These are phyloP conservation scores for Melangyna quadrimaculata DNA, from an alignment of 2,888 invertebrate genomes.

Conservation along the genomic window DNA sequence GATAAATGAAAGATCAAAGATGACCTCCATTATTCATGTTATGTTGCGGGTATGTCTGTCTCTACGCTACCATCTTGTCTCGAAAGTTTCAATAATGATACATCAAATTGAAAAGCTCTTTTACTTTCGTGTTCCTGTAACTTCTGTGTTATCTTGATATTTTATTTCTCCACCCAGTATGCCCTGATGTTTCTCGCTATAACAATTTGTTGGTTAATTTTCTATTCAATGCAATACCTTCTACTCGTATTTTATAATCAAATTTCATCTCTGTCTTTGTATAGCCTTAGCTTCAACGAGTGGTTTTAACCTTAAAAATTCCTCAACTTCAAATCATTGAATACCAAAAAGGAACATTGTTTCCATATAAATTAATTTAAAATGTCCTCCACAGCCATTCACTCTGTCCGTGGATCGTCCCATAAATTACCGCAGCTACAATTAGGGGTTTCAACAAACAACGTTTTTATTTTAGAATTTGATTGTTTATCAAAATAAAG, in stretches of 20 bases:
- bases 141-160: not conserved
- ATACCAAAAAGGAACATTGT: not conserved
- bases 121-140: not conserved
- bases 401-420: not conserved
- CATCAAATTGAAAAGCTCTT: not conserved
- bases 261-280: not conserved
- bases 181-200: not conserved
- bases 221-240: not conserved
- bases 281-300: not conserved
- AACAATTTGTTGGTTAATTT: not conserved
- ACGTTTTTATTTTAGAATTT: constrained; percentile 8
- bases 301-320: not conserved
- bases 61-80: too few species aligned
- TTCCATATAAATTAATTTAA: not conserved
- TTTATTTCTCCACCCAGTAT: not conserved
- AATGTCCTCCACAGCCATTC: not conserved
- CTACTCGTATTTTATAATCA: not conserved
- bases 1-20: not conserved
- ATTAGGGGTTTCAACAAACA: not conserved
- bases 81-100: too few species aligned
- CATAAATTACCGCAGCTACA: not conserved
- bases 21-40: not conserved
- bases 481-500: constrained; percentile 17
- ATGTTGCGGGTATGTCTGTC: too few species aligned
- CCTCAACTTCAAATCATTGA: not conserved